These are phyloP conservation scores for Abrostola triplasia DNA, from an alignment of 2,888 invertebrate species.

Conservation along the genomic window DNA sequence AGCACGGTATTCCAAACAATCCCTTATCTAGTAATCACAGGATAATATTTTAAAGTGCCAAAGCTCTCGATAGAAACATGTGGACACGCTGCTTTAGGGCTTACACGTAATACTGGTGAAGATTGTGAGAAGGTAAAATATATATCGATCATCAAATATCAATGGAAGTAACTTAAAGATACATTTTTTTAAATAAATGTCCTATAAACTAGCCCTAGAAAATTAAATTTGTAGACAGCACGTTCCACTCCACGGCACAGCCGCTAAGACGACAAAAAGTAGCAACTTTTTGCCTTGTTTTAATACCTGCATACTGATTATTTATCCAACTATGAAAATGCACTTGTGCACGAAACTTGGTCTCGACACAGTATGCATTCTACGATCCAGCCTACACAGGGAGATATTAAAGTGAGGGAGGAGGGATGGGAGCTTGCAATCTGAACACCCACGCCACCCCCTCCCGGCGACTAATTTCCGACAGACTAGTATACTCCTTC, in stretches of 20 bases:
- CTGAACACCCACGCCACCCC: slow-evolving; percentile 66
- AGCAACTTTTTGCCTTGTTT: slow-evolving; percentile 25
- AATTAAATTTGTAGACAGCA: slow-evolving; percentile 24
- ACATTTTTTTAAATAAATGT: too few species aligned
- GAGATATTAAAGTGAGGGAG: slow-evolving; percentile 69
- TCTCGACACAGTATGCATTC: slow-evolving; percentile 67
- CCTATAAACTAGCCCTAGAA: neutral
- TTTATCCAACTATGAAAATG: slow-evolving; percentile 75
- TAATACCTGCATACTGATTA: slow-evolving; percentile 62
- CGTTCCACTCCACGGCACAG: slow-evolving; percentile 13
- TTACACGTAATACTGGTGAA: neutral
- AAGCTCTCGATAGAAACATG: slow-evolving; percentile 15
- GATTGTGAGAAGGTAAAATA: slow-evolving; percentile 1
- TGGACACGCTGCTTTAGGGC: slow-evolving; percentile 3
- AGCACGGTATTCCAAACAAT: slow-evolving; percentile 31
- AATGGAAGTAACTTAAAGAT: neutral
- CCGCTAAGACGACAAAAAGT: slow-evolving; percentile 26
- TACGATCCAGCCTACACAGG: slow-evolving; percentile 71
- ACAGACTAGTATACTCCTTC: slow-evolving; percentile 72
- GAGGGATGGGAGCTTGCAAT: slow-evolving; percentile 64
- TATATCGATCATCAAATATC: slow-evolving; percentile 10
- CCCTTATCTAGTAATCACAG: slow-evolving; percentile 30
- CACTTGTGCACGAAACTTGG: slow-evolving; percentile 76
- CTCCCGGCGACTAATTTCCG: slow-evolving; percentile 86
- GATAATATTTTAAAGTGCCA: slow-evolving; percentile 29